Evolutionary conservation across 1,140 invertebrate species (phyloP).

Genomic region (Coenobita brevimanus): DNA sequence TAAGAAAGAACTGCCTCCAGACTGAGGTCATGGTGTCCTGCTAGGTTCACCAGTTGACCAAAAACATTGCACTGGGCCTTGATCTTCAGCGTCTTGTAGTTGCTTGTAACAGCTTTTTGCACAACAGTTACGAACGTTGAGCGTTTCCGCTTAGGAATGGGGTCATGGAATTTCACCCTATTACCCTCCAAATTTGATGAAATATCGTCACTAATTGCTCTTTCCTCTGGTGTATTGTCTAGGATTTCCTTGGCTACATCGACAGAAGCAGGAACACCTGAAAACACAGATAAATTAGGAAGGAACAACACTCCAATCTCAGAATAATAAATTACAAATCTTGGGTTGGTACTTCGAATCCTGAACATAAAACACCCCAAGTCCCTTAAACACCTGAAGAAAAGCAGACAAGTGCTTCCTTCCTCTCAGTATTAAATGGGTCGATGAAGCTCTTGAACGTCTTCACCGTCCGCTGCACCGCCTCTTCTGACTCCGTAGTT

Average conservation of each 20-base stretch:
- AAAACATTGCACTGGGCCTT: too few species aligned
- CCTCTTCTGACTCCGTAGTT: slow-evolving; percentile 2
- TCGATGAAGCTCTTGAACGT: too few species aligned
- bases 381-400: background rate
- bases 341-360: background rate
- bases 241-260: slow-evolving; percentile 23
- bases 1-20: background rate
- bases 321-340: slow-evolving; percentile 4
- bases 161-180: too few species aligned
- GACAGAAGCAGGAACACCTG: slow-evolving; percentile 7
- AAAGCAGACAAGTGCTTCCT: too few species aligned
- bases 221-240: background rate
- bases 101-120: too few species aligned
- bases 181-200: background rate
- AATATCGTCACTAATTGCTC: background rate
- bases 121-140: too few species aligned
- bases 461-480: too few species aligned
- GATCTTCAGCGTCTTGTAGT: too few species aligned
- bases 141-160: too few species aligned
- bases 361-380: slow-evolving; percentile 11
- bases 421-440: too few species aligned
- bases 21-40: background rate
- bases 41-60: background rate
- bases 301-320: slow-evolving; percentile 15
- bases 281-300: slow-evolving; percentile 4